Conservation (phyloP, 2,113 vertebrate species). For the Laterallus jamaicensis region DNA sequence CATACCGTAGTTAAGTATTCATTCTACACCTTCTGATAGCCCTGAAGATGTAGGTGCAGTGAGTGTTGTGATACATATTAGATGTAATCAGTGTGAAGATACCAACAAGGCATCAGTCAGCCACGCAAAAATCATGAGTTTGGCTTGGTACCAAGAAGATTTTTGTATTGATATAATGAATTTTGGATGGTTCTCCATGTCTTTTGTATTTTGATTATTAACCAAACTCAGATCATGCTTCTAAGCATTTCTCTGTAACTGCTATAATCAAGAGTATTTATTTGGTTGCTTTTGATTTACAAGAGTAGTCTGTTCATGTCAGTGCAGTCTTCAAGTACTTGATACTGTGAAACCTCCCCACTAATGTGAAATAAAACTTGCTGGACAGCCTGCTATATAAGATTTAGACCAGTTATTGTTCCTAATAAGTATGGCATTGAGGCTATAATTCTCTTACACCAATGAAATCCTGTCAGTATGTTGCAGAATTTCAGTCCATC, state of each 20-base stretch:
- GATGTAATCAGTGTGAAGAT: neutral
- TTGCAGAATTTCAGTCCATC: neutral
- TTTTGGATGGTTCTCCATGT: neutral
- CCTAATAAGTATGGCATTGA: neutral
- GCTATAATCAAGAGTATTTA: neutral
- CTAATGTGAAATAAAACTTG: neutral
- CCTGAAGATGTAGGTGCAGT: neutral
- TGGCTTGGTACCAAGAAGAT: neutral
- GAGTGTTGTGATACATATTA: neutral
- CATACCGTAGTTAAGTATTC: neutral
- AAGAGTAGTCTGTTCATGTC: neutral
- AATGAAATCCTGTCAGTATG: neutral
- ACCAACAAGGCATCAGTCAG: neutral
- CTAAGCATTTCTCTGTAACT: neutral
- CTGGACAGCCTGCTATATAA: neutral
- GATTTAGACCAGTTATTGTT: neutral
- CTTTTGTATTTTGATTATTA: neutral
- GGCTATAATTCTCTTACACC: neutral
- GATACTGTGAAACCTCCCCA: neutral
- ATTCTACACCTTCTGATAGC: neutral
- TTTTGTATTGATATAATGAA: neutral
- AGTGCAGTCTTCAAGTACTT: neutral
- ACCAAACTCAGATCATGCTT: neutral
- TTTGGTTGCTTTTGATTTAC: neutral
- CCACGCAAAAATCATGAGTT: neutral